A percentile compares a stretch with the other conserved stretches of the same genome.
Conservation (phyloP, 2,113 vertebrate genomes). For the Dromaius novaehollandiae region DNA sequence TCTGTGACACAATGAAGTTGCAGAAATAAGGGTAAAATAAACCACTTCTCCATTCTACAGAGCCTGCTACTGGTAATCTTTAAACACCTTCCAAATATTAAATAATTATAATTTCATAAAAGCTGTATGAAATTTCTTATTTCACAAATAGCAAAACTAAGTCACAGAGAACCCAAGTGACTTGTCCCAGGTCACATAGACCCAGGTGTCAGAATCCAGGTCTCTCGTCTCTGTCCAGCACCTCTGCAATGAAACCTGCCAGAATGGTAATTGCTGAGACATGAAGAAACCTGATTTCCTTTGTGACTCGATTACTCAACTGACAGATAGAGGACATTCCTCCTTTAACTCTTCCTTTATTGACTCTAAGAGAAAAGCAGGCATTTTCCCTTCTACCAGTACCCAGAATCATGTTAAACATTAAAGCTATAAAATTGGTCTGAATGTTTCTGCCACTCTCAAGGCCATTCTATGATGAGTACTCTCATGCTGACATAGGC, state of each 20-base stretch:
- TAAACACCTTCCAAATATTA: not conserved
- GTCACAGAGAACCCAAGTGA: not conserved
- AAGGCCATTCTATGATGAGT: not conserved
- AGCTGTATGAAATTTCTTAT: not conserved
- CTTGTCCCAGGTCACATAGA: not conserved
- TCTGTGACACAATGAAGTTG: not conserved
- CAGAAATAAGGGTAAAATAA: constrained; percentile 12
- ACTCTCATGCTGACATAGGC: not conserved
- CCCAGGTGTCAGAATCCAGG: not conserved
- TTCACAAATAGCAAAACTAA: not conserved
- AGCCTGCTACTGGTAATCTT: not conserved
- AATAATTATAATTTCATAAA: not conserved
- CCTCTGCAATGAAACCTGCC: not conserved
- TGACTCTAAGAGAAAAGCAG: not conserved
- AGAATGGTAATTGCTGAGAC: not conserved
- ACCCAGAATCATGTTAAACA: not conserved
- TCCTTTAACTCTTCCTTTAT: not conserved
- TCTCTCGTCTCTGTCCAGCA: not conserved
- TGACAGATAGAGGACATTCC: not conserved
- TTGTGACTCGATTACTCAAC: not conserved
- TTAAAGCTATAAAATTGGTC: not conserved
- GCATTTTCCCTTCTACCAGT: not conserved
- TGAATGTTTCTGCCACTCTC: not conserved
- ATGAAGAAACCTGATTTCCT: not conserved
- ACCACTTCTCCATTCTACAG: not conserved